Evolutionary conservation across 2,113 vertebrate genomes (phyloP), one percentile per base, ranked within the genome.

Genomic region (Kryptolebias marmoratus): DNA sequence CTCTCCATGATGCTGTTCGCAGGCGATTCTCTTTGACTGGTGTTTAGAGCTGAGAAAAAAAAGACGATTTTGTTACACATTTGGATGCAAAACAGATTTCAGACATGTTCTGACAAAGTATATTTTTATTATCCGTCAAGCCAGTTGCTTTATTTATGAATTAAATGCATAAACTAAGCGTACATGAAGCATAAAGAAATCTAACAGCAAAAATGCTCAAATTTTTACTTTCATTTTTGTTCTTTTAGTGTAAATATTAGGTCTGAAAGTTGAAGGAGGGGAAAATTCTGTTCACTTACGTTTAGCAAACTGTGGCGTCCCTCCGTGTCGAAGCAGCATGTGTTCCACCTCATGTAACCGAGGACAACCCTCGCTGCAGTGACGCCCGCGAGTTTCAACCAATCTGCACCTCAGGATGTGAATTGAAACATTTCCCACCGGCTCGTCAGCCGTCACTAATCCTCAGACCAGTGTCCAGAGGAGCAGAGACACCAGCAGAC

Each of bases 1-100:
- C 93, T 92, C 92, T 95, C 94, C 95, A 95, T 96, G 89, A 90
- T 93, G 49, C 11, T 61, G 2, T 67, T 56, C 81, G 50, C 36
- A 64, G 39, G 9, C 30, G 63, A 78, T 30, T 12, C 5, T 1
- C 28, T 12, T 11, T 31, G 8, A 31, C 39, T 42, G 39, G 44
- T 42, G n/a, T 3, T 42, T 60, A 42, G 22, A 22, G n/a, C 39
- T 45, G 42, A 61, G 45, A 28, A 4, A 28, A 61, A 22, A 22
- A 59, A 59, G 4, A n/a, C 32, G 11, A 58, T 18, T 42, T 39
- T 1, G 10, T 42, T 10, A 42, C 39, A 42, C 9, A 10, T 42
- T 42, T 10, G 39, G 22, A 5, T 42, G 39, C 39, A 10, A 5
- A 9, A 42, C 39, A 42, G 10, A 42, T 9, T 42, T 42, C 39